phyloP scores from a whole-genome alignment of 2,797 vertebrate genomes.

The Podarcis siculus region DNA sequence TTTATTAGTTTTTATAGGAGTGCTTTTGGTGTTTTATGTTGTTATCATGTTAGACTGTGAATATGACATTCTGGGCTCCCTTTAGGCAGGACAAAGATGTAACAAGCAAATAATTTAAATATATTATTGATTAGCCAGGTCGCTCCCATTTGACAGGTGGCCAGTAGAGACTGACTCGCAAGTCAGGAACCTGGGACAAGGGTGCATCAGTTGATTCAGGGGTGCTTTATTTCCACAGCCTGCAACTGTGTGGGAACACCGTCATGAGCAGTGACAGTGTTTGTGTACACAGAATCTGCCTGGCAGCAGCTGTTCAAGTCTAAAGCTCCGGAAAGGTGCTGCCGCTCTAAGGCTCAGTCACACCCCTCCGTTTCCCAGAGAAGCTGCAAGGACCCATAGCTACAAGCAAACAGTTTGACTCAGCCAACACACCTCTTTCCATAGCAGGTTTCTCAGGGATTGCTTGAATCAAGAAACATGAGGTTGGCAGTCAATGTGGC shows the following conservation, averaged over 20 bases:
- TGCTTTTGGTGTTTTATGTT: neutral
- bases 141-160: neutral
- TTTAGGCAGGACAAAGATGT: too few species aligned
- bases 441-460: fast-evolving
- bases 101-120: too few species aligned
- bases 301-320: neutral
- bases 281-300: neutral
- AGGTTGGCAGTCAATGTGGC: neutral
- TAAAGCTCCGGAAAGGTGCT: neutral
- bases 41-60: neutral
- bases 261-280: too few species aligned
- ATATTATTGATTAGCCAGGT: neutral
- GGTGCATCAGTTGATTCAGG: too few species aligned
- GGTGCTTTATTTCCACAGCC: neutral
- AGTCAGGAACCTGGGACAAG: neutral
- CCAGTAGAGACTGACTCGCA: neutral
- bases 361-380: too few species aligned
- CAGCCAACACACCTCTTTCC: fast-evolving
- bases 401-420: fast-evolving
- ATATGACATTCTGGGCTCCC: too few species aligned
- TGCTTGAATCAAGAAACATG: neutral
- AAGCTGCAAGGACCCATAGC: neutral
- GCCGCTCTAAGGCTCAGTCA: neutral
- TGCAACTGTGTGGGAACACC: neutral
- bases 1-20: neutral